Percentiles rank a stretch among this genome's conserved stretches.
These are phyloP conservation scores for Valencia hispanica DNA, from an alignment of 2,797 vertebrate species.

Conservation along the genomic window DNA sequence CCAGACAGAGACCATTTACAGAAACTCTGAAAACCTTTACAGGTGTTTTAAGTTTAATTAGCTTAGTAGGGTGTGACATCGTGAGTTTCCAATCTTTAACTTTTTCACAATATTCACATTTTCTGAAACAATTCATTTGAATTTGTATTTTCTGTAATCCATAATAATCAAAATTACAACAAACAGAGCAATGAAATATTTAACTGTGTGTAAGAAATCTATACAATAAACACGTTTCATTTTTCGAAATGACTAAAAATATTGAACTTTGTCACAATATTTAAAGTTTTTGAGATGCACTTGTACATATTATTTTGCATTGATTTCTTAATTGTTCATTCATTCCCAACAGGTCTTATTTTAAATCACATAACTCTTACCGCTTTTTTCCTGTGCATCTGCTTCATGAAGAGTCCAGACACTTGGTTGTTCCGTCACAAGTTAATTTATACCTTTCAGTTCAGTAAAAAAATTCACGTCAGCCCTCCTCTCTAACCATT, in stretches of 20 bases:
- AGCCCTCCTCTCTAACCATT: conserved; percentile 16
- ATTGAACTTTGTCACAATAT: neutral
- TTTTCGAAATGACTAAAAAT: neutral
- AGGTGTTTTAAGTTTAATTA: too few species aligned
- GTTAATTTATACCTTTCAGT: conserved; percentile 50
- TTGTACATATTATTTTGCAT: neutral
- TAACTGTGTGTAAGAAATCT: neutral
- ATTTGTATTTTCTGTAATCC: too few species aligned
- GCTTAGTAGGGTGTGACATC: too few species aligned
- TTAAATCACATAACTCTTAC: conserved; percentile 30
- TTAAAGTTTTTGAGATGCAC: neutral
- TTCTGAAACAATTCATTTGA: too few species aligned
- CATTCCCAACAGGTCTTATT: neutral
- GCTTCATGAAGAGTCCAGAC: neutral
- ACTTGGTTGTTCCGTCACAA: neutral
- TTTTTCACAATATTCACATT: too few species aligned
- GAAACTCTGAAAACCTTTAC: too few species aligned
- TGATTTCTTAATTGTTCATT: neutral
- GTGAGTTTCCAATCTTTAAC: too few species aligned
- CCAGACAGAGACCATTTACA: too few species aligned
- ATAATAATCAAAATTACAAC: too few species aligned
- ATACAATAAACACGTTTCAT: neutral
- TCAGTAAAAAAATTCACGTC: conserved; percentile 49
- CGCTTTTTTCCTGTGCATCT: conserved; percentile 14
- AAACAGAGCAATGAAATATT: too few species aligned